These are phyloP conservation scores for Aricia agestis DNA, from an alignment of 1,140 invertebrate species.

Conservation along the genomic window DNA sequence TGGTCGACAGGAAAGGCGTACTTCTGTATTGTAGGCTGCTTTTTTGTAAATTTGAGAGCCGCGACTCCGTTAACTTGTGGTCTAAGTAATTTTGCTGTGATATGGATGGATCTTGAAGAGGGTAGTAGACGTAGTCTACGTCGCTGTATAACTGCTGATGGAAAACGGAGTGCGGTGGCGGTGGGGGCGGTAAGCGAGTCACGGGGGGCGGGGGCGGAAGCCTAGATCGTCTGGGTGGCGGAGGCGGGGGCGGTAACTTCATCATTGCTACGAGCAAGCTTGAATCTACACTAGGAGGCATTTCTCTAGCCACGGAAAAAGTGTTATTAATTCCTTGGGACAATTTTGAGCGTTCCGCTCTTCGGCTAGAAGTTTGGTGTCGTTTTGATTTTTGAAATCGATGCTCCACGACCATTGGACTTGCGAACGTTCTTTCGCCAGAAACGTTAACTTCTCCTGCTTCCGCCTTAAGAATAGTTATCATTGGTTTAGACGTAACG, in stretches of 20 bases:
- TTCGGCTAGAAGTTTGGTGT: constrained; percentile 63
- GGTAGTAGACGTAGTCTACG: constrained; percentile 93
- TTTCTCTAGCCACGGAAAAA: constrained; percentile 57
- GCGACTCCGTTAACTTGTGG: constrained; percentile 82
- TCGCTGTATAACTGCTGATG: constrained; percentile 92
- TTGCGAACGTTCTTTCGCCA: constrained; percentile 66
- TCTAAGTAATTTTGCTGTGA: constrained; percentile 94
- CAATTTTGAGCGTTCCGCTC: constrained; percentile 63
- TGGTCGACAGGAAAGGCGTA: constrained; percentile 84
- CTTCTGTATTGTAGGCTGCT: constrained; percentile 86
- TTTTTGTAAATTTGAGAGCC: constrained; percentile 76
- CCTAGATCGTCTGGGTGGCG: constrained; percentile 74
- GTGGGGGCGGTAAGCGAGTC: constrained; percentile 77
- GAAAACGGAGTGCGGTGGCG: constrained; percentile 86
- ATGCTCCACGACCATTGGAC: constrained; percentile 67
- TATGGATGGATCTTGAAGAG: constrained; percentile 89
- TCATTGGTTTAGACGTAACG: constrained; percentile 81
- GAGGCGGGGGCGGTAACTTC: constrained; percentile 74
- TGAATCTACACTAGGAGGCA: constrained; percentile 58
- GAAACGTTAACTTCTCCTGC: constrained; percentile 71
- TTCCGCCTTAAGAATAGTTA: constrained; percentile 82
- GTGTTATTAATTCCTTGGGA: constrained; percentile 56
- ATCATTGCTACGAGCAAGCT: constrained; percentile 80
- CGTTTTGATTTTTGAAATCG: constrained; percentile 69
- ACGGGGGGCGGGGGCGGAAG: constrained; percentile 76